Base-by-base conservation (phyloP, 2,888 invertebrate genomes). In the Muschampia plurimacula region DNA sequence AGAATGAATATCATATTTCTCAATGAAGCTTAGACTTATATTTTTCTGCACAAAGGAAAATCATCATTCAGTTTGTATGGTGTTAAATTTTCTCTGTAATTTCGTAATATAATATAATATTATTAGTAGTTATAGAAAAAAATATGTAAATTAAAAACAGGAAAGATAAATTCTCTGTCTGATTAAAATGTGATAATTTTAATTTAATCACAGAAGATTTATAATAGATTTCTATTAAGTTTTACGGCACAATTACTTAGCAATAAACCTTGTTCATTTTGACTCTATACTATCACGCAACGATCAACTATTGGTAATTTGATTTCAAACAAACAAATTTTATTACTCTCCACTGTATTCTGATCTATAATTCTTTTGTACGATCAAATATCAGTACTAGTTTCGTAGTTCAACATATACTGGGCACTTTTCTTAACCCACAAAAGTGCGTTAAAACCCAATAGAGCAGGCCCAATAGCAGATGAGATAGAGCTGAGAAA, bases 401-500 rank as follows among this genome's bases (percentile, higher is more conserved):
- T 44, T 55, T 70, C 44, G 76, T 15, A 73, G 87, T 70, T 84
- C 90, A 74, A 49, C 73, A 77, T 84, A 84, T 10, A 79, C 2
- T 88, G 86, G 91, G 76, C 87, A 83, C 84, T 84, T 89, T 90
- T 87, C 77, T 86, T 86, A 88, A 88, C 91, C 91, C 91, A 91
- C 91, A 89, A 91, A 91, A 85, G 86, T 84, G 88, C 87, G 89
- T 91, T 92, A 92, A 91, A 91, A 86, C 89, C 88, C 89, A 88
- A 91, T 90, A 87, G 88, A 87, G 82, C 79, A 78, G 84, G 83
- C 82, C 81, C 82, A 84, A 86, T 81, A 72, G 73, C 32, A 60
- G 36, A 36, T 3, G 10, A 59, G 32, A 36, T 36, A 67, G 55
- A 57, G 22, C 55, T 57, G 12, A 57, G 55, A 28, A 57, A 10